These are phyloP conservation scores for Harpalus rubripes DNA, from an alignment of 2,888 invertebrate genomes.

Conservation along the genomic window DNA sequence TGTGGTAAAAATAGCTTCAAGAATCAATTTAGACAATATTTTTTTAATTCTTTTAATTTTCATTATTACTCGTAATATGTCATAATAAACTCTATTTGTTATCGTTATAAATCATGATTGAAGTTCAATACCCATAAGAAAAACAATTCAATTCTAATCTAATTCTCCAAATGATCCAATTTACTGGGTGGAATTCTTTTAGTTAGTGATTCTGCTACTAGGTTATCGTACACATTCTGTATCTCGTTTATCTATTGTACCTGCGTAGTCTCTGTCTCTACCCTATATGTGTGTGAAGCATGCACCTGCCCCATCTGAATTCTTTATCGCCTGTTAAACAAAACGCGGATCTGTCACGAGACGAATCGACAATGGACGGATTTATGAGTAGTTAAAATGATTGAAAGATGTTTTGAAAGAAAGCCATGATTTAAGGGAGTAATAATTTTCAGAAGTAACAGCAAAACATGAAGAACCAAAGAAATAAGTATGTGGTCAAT, in stretches of 20 bases:
- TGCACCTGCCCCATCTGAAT: slow-evolving; percentile 51
- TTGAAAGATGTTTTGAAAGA: slow-evolving; percentile 6
- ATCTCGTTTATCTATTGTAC: slow-evolving; percentile 6
- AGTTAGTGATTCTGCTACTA: background rate
- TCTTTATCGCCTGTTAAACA: slow-evolving; percentile 60
- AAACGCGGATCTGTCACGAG: slow-evolving; percentile 55
- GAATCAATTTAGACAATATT: too few relatives aligned
- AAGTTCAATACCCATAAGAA: slow-evolving; percentile 16
- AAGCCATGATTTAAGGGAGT: background rate
- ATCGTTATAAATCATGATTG: background rate
- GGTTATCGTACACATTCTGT: slow-evolving; percentile 13
- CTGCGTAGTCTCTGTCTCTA: background rate
- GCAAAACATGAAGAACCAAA: too few relatives aligned
- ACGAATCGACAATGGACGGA: background rate
- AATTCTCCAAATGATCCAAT: slow-evolving; percentile 9
- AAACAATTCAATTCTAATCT: slow-evolving; percentile 23
- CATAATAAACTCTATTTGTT: too few relatives aligned
- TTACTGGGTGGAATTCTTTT: background rate
- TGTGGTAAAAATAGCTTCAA: too few relatives aligned
- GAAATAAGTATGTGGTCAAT: too few relatives aligned
- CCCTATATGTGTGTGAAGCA: slow-evolving; percentile 32
- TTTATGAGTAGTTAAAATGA: background rate
- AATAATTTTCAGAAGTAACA: background rate
- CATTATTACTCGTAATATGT: too few relatives aligned
- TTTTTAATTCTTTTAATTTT: too few relatives aligned